Percentiles rank a stretch among this genome's conserved stretches.
These are phyloP conservation scores for Sebastes hubbsi DNA, from an alignment of 2,797 vertebrate species.

Conservation along the genomic window DNA sequence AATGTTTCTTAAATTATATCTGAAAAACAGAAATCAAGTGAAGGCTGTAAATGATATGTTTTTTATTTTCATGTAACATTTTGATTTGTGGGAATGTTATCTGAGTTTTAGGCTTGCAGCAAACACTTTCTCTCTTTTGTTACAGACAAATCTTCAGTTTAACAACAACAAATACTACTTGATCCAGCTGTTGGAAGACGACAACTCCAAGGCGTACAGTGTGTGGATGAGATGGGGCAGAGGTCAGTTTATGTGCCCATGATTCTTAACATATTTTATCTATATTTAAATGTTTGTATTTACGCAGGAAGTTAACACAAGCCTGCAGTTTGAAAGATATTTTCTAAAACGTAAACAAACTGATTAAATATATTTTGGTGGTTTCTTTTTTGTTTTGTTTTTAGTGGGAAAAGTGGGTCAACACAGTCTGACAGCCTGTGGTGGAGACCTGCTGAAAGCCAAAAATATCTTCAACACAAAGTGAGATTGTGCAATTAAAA, in stretches of 20 bases:
- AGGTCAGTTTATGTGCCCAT: slow-evolving; percentile 72
- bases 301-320: background rate
- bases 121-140: background rate
- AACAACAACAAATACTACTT: slow-evolving; percentile 96
- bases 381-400: background rate
- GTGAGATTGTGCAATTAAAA: slow-evolving; percentile 63
- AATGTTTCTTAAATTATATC: background rate
- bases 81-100: background rate
- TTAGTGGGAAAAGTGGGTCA: slow-evolving; percentile 91
- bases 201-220: slow-evolving; percentile 81
- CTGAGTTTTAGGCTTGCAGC: background rate
- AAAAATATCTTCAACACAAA: slow-evolving; percentile 90
- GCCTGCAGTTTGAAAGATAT: background rate
- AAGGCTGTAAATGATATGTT: background rate
- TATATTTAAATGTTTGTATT: background rate
- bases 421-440: slow-evolving; percentile 80
- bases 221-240: slow-evolving; percentile 94
- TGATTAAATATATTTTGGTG: background rate
- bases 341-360: background rate
- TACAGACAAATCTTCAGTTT: slow-evolving; percentile 91
- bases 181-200: slow-evolving; percentile 90
- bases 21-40: background rate
- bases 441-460: slow-evolving; percentile 85
- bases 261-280: background rate
- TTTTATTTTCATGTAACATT: background rate